A percentile compares a stretch with the other conserved stretches of the same genome.
Evolutionary conservation across 2,113 vertebrate species (phyloP).

Genomic region (Sterna hirundo): DNA sequence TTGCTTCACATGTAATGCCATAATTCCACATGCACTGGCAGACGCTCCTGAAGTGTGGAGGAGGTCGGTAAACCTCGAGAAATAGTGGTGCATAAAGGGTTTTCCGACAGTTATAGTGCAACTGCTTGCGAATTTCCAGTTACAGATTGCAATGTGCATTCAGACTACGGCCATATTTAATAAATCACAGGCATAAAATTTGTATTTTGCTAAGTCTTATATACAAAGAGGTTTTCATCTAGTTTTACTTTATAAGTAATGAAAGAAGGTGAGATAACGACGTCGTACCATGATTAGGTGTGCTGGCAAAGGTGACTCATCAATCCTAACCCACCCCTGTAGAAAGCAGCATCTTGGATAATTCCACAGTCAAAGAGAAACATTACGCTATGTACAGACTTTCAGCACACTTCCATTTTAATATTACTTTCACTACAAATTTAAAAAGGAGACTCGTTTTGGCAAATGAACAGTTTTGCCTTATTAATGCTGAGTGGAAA

Average conservation of each 20-base stretch:
- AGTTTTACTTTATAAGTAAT: neutral
- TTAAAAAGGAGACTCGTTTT: neutral
- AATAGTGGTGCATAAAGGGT: neutral
- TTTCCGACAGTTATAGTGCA: neutral
- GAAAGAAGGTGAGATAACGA: conserved; percentile 28
- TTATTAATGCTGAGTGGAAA: conserved; percentile 40
- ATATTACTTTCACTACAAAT: conserved; percentile 29
- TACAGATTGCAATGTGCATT: neutral
- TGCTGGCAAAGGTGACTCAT: conserved; percentile 17
- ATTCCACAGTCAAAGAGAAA: conserved; percentile 54
- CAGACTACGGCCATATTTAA: conserved; percentile 12
- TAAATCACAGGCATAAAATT: neutral
- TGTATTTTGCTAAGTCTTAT: neutral
- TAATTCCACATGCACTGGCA: neutral
- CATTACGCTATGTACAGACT: neutral
- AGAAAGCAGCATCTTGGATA: neutral
- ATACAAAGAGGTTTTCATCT: neutral
- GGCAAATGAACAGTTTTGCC: conserved; percentile 45
- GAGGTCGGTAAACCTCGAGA: neutral
- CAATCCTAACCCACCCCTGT: neutral
- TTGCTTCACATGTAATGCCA: neutral
- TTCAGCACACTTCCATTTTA: conserved; percentile 20
- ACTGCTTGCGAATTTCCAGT: neutral
- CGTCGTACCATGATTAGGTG: neutral
- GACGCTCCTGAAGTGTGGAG: neutral